phyloP scores from a whole-genome alignment of 2,888 invertebrate genomes.

The Zygogramma bicolorata region DNA sequence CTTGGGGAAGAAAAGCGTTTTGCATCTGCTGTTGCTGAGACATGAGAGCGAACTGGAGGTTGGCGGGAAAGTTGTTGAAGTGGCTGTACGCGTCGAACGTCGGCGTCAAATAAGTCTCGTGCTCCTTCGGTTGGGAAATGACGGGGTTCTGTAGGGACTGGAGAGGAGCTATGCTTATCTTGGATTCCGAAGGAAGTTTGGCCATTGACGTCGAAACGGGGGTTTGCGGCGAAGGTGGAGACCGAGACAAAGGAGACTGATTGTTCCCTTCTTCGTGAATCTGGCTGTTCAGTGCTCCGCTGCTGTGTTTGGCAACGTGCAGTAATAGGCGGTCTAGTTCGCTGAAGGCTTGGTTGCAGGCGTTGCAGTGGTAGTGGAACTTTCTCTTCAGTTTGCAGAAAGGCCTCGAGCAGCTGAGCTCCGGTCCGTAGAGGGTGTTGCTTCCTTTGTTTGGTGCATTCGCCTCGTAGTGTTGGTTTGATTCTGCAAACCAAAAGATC shows the following conservation, averaged over 20 bases:
- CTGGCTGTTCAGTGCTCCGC: constrained; percentile 70
- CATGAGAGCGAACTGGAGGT: constrained; percentile 65
- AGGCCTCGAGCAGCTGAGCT: constrained; percentile 78
- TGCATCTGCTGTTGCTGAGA: constrained; percentile 61
- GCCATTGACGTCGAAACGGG: constrained; percentile 56
- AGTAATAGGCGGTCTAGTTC: constrained; percentile 76
- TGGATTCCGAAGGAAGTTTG: constrained; percentile 52
- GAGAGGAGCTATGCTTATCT: constrained; percentile 64
- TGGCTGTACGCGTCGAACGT: constrained; percentile 65
- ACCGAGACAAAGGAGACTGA: constrained; percentile 47
- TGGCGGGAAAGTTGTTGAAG: constrained; percentile 64
- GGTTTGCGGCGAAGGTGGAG: constrained; percentile 50
- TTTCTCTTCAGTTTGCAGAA: constrained; percentile 85
- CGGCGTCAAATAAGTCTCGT: constrained; percentile 57
- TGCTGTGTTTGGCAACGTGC: constrained; percentile 79
- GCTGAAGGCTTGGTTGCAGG: constrained; percentile 85
- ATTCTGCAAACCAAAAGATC: constrained; percentile 43
- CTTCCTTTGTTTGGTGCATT: constrained; percentile 49
- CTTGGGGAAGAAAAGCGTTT: constrained; percentile 63
- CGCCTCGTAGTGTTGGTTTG: constrained; percentile 24
- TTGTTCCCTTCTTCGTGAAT: constrained; percentile 62
- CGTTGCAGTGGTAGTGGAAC: constrained; percentile 83
- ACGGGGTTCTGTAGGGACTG: constrained; percentile 63
- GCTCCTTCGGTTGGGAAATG: constrained; percentile 40
- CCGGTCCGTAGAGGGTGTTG: constrained; percentile 74